Evolutionary conservation across 2,797 vertebrate genomes (phyloP), one percentile per base, ranked within the genome.

Genomic region (Phaenicophaeus curvirostris): DNA sequence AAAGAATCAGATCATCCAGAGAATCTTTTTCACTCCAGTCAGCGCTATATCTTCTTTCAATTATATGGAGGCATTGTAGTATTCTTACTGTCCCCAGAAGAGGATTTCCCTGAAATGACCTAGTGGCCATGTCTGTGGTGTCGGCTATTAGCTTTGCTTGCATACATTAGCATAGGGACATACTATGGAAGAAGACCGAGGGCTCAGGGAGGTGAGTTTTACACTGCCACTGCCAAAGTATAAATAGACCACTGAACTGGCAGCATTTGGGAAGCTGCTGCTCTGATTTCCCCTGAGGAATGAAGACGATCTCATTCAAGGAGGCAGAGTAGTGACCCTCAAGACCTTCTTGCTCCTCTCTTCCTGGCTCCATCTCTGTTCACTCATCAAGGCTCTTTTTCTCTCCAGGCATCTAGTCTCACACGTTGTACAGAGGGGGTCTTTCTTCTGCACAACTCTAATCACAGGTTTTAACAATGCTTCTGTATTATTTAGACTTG

Each of bases 161-260:
- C 7, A 6, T 28, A 10, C 0, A 0, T 69, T 91, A 51, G 18
- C 37, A 21, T 72, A 50, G 24, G 17, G 25, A 23, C 2, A 0
- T 51, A 31, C 25, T 50, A 0, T 23, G 50, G 39, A 84, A 68
- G 54, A 65, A 21, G 11, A 72, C 54, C 65, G 68, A 87, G 69
- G 30, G 18, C 41, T 85, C 28, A 33, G 68, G 11, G 15, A 41
- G 23, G 7, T 59, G 58, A 48, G 13, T 50, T 89, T 76, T 59
- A 23, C 58, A 15, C 24, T 0, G 0, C 25, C 25, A 19, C 31
- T 72, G 58, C n/a, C 10, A 5, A 57, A 79, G 85, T 55, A 28
- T 55, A 48, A 81, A 54, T 53, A 54, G 0, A 0, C 20, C 1
- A 1, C 54, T 54, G 53, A 80, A 46, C 13, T 25, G 37, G 7